Evolutionary conservation across 2,888 invertebrate species (phyloP), one percentile per base, ranked within the genome.

Genomic region (Conomelus anceps): DNA sequence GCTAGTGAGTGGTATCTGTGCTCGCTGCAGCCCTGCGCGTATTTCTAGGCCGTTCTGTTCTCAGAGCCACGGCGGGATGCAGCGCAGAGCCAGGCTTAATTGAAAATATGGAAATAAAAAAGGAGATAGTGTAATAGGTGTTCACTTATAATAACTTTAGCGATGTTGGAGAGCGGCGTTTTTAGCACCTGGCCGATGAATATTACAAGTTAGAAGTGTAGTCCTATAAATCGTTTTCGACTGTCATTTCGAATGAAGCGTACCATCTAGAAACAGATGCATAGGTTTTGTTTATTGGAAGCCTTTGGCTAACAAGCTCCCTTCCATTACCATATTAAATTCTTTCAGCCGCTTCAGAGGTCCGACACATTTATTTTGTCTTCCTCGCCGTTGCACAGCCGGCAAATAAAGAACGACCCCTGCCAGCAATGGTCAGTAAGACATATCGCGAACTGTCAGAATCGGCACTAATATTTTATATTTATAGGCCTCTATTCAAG

Each of bases 51-150:
- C n/a, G 41, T 63, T 63, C n/a, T 13, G 63, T 63, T 63, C 63
- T 63, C n/a, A 13, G 63, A n/a, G n/a, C n/a, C 63, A 20, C n/a
- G 63, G 63, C 63, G 63, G 63, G 63, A 85, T 85, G 85, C 85
- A 24, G 13, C 86, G 23, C 24, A 22, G 86, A 24, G 26, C 26
- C 86, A 86, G 23, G 29, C 22, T 86, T 26, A 86, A 86, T 86
- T 86, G 86, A 86, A 86, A 86, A 86, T 86, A 86, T 86, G 86
- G 86, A 86, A 86, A 86, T 86, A 86, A 86, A 86, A 86, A 86
- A 86, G 23, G 24, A 86, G 17, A 29, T n/a, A 29, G 23, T 23
- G 86, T 24, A 29, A 22, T 63, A 63, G 63, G 86, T 24, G 24
- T 23, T 85, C 23, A 24, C 85, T 24, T 85, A 85, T 23, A 24